Evolutionary conservation across 2,888 invertebrate genomes (phyloP).

Genomic region (Zygaena filipendulae): DNA sequence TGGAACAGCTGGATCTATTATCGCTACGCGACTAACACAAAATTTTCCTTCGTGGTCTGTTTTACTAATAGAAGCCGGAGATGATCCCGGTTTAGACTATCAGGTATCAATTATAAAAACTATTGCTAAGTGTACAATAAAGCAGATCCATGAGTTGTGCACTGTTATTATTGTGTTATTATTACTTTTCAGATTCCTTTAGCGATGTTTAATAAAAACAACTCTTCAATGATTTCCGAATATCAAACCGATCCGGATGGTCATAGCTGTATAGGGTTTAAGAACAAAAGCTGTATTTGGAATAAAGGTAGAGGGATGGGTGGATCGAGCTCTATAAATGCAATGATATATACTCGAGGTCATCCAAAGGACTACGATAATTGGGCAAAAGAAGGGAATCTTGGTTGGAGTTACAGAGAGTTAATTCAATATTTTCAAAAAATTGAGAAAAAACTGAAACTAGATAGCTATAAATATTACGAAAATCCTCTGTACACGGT

Average conservation of each 20-base stretch:
- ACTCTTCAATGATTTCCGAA: conserved; percentile 58
- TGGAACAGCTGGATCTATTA: conserved; percentile 65
- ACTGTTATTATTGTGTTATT: too few species aligned
- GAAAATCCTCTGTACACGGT: conserved; percentile 26
- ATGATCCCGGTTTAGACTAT: conserved; percentile 45
- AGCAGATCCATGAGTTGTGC: too few species aligned
- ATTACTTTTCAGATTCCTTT: conserved; percentile 35
- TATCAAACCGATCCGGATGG: conserved; percentile 52
- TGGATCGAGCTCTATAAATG: conserved; percentile 71
- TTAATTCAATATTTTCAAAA: conserved; percentile 48
- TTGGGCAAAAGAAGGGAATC: conserved; percentile 64
- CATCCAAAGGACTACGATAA: conserved; percentile 60
- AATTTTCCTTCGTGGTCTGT: conserved; percentile 28
- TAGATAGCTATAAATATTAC: conserved; percentile 12
- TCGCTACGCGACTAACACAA: conserved; percentile 50
- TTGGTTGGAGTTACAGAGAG: conserved; percentile 63
- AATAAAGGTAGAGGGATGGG: conserved; percentile 74
- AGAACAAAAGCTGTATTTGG: conserved; percentile 54
- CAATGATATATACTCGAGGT: conserved; percentile 71
- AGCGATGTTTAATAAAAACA: conserved; percentile 31
- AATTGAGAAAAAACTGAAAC: conserved; percentile 35
- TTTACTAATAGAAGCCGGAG: conserved; percentile 58
- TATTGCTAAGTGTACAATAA: too few species aligned
- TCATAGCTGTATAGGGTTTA: conserved; percentile 39
- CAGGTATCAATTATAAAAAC: conserved; percentile 32